phyloP scores from a whole-genome alignment of 2,888 invertebrate species.

The Epistrophe eligans region DNA sequence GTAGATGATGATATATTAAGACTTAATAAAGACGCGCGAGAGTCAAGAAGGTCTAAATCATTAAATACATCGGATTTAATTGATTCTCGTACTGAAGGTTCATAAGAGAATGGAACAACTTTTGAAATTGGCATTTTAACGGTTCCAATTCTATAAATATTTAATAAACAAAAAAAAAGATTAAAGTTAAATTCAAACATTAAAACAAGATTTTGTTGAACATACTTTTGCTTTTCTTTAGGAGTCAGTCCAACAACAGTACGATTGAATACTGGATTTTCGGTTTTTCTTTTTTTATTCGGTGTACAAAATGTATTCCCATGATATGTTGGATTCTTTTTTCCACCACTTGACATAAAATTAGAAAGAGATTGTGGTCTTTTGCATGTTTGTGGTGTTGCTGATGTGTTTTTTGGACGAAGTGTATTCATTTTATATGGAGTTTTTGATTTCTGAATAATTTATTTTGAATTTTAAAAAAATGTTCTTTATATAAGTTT shows the following conservation, averaged over 20 bases:
- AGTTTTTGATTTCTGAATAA: slow-evolving; percentile 63
- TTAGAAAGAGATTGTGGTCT: slow-evolving; percentile 52
- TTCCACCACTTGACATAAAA: not conserved
- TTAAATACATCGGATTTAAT: slow-evolving; percentile 61
- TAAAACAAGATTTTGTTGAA: not conserved
- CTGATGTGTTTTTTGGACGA: slow-evolving; percentile 33
- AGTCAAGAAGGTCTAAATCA: slow-evolving; percentile 76
- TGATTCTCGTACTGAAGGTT: slow-evolving; percentile 65
- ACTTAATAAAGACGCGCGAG: slow-evolving; percentile 77
- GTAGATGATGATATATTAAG: slow-evolving; percentile 80
- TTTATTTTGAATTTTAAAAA: too few species aligned
- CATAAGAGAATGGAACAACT: slow-evolving; percentile 36
- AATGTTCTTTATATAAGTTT: too few species aligned
- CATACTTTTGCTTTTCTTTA: slow-evolving; percentile 78
- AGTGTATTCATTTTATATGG: slow-evolving; percentile 50
- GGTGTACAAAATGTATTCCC: slow-evolving; percentile 80
- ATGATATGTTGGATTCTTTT: slow-evolving; percentile 33
- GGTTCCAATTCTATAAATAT: slow-evolving; percentile 48
- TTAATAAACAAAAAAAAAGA: not conserved
- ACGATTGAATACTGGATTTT: slow-evolving; percentile 77
- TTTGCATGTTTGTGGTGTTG: slow-evolving; percentile 54
- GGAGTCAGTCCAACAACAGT: slow-evolving; percentile 78
- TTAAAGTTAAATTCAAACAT: not conserved
- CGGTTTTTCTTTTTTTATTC: slow-evolving; percentile 75
- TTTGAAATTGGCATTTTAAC: slow-evolving; percentile 63